Evolutionary conservation across 2,113 vertebrate genomes (phyloP).

Genomic region (Nothoprocta perdicaria): DNA sequence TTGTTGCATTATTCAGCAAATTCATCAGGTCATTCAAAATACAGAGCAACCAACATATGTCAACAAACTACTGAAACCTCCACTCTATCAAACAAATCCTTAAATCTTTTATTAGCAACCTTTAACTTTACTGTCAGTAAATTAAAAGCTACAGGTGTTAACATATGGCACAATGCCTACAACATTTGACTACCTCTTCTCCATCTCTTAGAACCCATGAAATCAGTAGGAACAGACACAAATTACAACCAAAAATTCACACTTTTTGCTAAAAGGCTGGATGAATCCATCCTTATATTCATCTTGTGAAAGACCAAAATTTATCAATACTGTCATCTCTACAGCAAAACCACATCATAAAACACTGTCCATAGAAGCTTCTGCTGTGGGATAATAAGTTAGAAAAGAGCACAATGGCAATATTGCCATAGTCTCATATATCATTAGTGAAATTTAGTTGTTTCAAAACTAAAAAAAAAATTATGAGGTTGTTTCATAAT

Average conservation of each 20-base stretch:
- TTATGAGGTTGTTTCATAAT: neutral
- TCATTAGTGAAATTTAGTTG: neutral
- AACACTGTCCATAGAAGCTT: neutral
- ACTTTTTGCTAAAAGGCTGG: neutral
- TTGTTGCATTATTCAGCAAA: neutral
- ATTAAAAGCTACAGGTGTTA: neutral
- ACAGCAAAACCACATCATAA: neutral
- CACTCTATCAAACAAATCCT: neutral
- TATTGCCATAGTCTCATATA: neutral
- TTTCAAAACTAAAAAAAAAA: neutral
- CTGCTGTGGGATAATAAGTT: neutral
- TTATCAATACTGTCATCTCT: neutral
- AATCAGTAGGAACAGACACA: neutral
- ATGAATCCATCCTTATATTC: neutral
- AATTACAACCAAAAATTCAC: neutral
- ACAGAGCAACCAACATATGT: neutral
- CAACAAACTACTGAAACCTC: neutral
- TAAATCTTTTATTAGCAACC: neutral
- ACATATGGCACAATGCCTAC: neutral
- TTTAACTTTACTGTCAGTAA: neutral
- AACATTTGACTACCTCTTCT: neutral
- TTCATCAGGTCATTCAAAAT: neutral
- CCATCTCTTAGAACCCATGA: neutral
- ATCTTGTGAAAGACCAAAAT: neutral
- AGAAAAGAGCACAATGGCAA: neutral